Base-by-base conservation (phyloP, 2,888 invertebrate genomes). In the Digitonthophagus gazella region DNA sequence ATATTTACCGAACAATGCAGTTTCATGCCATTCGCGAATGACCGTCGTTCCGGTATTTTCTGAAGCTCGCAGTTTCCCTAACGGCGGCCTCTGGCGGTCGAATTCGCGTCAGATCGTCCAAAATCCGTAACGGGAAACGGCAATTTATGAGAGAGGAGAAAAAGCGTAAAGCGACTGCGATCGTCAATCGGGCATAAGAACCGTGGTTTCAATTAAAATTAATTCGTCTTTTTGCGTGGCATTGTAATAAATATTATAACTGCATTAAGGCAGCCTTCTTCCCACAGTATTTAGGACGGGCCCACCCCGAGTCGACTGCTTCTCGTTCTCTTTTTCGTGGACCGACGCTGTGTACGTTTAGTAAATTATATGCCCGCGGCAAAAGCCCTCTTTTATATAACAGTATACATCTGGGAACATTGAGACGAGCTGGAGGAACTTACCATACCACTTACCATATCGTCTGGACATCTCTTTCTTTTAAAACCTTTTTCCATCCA, bases 221-320 rank as follows among this genome's bases (percentile, higher is more conserved):
- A 61, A 61, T 61, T 61, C 61, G 18, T 61, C 61, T 61, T 61
- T 61, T 61, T 61, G 20, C 20, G 19, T 61, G 18, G 61, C 61
- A 61, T 61, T 61, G 61, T 61, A 61, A 61, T 61, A 61, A 61
- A 61, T 61, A 44, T 44, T 61, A 19, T 61, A 61, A 61, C 61
- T 61, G 61, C 61, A 61, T 61, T 61, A 67, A 61, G 63, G 54
- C 16, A 19, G 18, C 61, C 44, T 20, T 67, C 72, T 75, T 75
- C 75, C 74, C 74, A 75, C 75, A 75, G 75, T 74, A 72, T 74
- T 74, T 74, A 71, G 69, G 72, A 69, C 74, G 71, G 74, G 73
- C 75, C 28, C 75, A 75, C 75, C 75, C 75, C 72, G 74, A 71
- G 72, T 19, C 61, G 1, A 18, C 6, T 18, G 18, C 16, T 16